Evolutionary conservation across 2,113 vertebrate species (phyloP), one percentile per base, ranked within the genome.

Genomic region (Anser cygnoides): DNA sequence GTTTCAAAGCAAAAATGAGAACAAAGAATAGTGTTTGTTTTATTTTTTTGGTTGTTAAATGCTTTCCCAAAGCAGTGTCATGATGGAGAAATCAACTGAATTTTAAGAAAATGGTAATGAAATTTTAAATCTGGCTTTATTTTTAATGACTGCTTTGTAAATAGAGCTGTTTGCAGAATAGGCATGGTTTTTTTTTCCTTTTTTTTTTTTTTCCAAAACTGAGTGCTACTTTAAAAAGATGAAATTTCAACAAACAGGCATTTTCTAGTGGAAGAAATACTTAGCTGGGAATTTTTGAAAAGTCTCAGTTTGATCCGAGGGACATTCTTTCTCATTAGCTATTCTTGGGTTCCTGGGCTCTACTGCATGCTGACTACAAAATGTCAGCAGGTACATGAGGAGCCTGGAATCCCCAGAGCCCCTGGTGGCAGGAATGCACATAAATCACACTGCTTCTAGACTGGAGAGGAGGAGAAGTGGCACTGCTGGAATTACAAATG

Each of bases 401-500:
- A 83, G 15, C 76, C 68, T 81, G 62, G 44, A 79, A 87, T 90
- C 43, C 52, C 76, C 43, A 33, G 73, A 84, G 83, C 52, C 70
- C 39, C 7, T 23, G 35, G 39, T 65, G 37, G 39, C 63, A 43
- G 62, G 73, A 84, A 25, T 22, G 67, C 68, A 86, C 35, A 72
- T 80, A 87, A 92, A 92, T 96, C 88, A 65, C 14, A 1, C 4
- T 2, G 39, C 33, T 96, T 10, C 39, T 65, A 63, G 73, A 57
- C 86, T 90, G 54, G 29, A 87, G 41, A 16, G 50, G 52, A 88
- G 82, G 28, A 90, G 57, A 89, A 81, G 44, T 58, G 43, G 57
- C 52, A 78, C 58, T 39, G 25, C 31, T 29, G 39, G 88, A 94
- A 78, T 92, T 87, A 66, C 28, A 93, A 82, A 87, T 93, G 68